phyloP scores from a whole-genome alignment of 2,113 vertebrate species.

The Madoqua kirkii region DNA sequence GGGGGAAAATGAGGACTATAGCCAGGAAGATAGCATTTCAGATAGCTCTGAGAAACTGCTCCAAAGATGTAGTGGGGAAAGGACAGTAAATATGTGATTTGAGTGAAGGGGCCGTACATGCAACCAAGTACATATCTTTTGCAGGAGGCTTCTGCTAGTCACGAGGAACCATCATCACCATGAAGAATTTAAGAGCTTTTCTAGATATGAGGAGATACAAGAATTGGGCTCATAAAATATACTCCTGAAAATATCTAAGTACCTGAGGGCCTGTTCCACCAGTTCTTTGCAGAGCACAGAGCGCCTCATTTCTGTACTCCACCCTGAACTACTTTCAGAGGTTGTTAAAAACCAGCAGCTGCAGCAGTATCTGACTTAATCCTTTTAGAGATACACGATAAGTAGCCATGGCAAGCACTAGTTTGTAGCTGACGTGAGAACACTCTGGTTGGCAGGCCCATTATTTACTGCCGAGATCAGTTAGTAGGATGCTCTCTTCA shows the following conservation, averaged over 20 bases:
- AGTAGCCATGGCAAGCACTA: not conserved
- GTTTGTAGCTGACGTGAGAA: not conserved
- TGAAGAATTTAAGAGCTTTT: not conserved
- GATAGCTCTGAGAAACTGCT: not conserved
- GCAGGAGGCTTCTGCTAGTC: not conserved
- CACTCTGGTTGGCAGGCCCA: not conserved
- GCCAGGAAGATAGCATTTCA: not conserved
- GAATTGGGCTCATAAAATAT: not conserved
- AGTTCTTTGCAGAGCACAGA: not conserved
- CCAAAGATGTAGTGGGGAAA: not conserved
- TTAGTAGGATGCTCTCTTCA: not conserved
- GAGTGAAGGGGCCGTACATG: not conserved
- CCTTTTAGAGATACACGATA: not conserved
- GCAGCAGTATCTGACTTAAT: not conserved
- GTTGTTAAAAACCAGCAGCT: not conserved
- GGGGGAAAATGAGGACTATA: not conserved
- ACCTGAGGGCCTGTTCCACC: not conserved
- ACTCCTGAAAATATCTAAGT: not conserved
- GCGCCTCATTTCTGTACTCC: not conserved
- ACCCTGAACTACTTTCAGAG: not conserved
- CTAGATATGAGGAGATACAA: not conserved
- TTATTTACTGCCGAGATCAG: not conserved
- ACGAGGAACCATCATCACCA: not conserved
- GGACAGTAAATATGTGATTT: not conserved
- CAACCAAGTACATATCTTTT: not conserved